Conservation (phyloP, 2,113 vertebrate species). For the Ceyx margarethae region DNA sequence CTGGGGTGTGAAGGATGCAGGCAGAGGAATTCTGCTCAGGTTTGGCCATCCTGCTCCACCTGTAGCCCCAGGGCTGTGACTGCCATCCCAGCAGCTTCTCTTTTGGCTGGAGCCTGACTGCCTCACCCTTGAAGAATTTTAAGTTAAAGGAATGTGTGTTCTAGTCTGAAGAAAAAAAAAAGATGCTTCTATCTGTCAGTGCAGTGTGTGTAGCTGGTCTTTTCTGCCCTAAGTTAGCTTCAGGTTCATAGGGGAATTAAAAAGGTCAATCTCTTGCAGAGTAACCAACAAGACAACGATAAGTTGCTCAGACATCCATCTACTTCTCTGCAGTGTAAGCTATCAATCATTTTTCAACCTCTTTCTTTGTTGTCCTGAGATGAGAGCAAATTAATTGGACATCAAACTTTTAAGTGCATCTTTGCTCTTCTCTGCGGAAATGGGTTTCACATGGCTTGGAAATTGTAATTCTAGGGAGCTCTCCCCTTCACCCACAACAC, state of each 20-base stretch:
- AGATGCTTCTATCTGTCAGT: neutral
- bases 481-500: neutral
- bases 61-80: neutral
- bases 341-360: conserved; percentile 7
- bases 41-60: neutral
- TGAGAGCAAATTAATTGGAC: conserved; percentile 41
- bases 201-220: neutral
- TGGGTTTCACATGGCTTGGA: neutral
- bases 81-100: neutral
- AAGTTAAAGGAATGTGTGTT: neutral
- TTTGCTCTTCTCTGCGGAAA: neutral
- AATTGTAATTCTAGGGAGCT: neutral
- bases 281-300: neutral
- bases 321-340: neutral
- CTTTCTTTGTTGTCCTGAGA: neutral
- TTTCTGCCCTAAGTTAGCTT: neutral
- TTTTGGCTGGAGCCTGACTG: neutral
- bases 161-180: neutral
- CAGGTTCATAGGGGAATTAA: conserved; percentile 1
- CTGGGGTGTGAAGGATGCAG: neutral
- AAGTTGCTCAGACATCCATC: conserved; percentile 6
- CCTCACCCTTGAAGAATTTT: neutral
- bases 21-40: neutral
- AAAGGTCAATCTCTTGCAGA: conserved; percentile 28
- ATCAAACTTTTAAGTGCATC: neutral